Evolutionary conservation across 2,888 invertebrate genomes (phyloP).

Genomic region (Brachylomia viminalis): DNA sequence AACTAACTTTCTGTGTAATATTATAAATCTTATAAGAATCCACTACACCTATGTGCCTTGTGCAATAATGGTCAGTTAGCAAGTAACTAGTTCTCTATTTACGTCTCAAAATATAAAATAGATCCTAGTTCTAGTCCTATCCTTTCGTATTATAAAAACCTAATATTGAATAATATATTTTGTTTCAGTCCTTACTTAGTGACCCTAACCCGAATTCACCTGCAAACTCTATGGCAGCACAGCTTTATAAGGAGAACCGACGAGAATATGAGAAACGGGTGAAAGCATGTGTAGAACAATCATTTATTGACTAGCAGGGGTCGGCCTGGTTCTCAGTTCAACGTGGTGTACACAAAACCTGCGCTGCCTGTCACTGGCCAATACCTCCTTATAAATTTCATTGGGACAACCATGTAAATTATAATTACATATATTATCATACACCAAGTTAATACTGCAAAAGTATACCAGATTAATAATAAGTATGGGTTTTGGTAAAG

Average conservation of each 20-base stretch:
- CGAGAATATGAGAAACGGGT: constrained; percentile 99
- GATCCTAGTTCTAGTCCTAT: too few species aligned
- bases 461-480: constrained; percentile 64
- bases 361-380: constrained; percentile 73
- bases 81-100: background rate
- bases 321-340: constrained; percentile 74
- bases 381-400: constrained; percentile 82
- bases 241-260: constrained; percentile 99
- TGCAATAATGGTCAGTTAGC: background rate
- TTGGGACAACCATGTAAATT: constrained; percentile 84
- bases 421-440: constrained; percentile 66
- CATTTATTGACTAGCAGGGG: constrained; percentile 97
- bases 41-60: background rate
- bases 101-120: background rate
- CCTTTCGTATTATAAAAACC: background rate
- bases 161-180: constrained; percentile 42
- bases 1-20: background rate
- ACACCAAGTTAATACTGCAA: constrained; percentile 67
- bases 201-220: constrained; percentile 99
- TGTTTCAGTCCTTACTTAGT: constrained; percentile 98
- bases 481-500: constrained; percentile 73
- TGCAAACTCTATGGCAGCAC: constrained; percentile 99
- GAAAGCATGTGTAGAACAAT: constrained; percentile 99
- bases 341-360: constrained; percentile 75
- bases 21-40: constrained; percentile 39